Base-by-base conservation (phyloP, 2,888 invertebrate species). In the Pseudococcus longispinus region DNA sequence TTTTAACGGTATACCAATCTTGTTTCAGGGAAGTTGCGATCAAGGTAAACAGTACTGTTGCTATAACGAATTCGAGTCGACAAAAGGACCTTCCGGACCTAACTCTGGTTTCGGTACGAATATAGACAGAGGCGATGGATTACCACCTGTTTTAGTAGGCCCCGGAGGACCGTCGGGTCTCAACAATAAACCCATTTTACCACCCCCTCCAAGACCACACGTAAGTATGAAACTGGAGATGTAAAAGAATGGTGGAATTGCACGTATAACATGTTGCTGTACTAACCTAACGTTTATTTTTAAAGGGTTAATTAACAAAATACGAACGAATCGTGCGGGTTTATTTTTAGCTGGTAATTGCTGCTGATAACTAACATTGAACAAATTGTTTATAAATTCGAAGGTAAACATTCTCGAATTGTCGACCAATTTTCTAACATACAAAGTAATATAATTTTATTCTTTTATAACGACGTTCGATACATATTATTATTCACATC, bases 1-100 rank as follows among this genome's bases (percentile, higher is more conserved):
- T 80, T 20, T n/a, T 60, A 9, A 20, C 42, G 2, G 46, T 55
- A 37, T 77, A 77, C 23, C 13, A n/a, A 65, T 20, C 87, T 32
- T 88, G 74, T 88, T 91, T 18, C 91, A 94, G 94, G 93, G 93
- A 15, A 92, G 92, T 26, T 94, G 94, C 89, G 93, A 93, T 44
- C 90, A 91, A 0, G 93, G 93, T 11, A 93, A 93, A 90, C 92
- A 92, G 88, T 92, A 94, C 88, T 94, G 94, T 90, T 94, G 94
- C 89, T 93, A 92, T 90, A 92, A 92, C 87, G 88, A 89, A 70
- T 88, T 88, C 20, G 87, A 88, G 18, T 87, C 87, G 60, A 70
- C 77, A 23, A 88, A 83, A 42, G 70, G 74, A 77, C 55, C 87
- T 37, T 42, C 65, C 23, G 42, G 87, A 84, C 86, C 86, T n/a